Conservation (phyloP, 2,797 vertebrate genomes). For the Tangara arthus region DNA sequence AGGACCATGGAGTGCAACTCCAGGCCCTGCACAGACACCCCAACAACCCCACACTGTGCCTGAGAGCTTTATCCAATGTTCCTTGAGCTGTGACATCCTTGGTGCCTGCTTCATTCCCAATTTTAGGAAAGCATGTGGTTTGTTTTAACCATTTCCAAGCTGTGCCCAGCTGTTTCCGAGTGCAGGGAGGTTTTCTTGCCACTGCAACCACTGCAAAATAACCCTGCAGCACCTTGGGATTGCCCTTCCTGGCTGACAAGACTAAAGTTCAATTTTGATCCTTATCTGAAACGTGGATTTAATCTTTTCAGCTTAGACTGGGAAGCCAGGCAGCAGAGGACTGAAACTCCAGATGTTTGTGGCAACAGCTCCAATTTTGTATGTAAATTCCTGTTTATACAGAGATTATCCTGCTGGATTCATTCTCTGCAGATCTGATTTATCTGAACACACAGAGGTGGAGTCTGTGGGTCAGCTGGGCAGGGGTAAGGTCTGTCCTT, state of each 20-base stretch:
- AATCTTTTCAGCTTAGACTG: background rate
- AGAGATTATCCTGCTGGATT: background rate
- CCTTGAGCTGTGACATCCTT: background rate
- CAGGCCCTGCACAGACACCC: background rate
- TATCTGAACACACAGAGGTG: background rate
- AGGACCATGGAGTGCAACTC: background rate
- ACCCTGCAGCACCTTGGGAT: background rate
- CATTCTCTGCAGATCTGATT: background rate
- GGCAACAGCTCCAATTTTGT: background rate
- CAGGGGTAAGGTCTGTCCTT: background rate
- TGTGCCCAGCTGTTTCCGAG: background rate
- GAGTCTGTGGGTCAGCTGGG: fast-evolving
- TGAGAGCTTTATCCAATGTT: background rate
- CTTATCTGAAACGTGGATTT: background rate
- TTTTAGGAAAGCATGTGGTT: background rate
- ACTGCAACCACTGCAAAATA: fast-evolving
- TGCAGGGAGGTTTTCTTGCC: background rate
- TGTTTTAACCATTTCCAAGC: background rate
- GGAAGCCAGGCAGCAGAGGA: background rate
- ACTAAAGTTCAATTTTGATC: fast-evolving
- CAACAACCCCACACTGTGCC: background rate
- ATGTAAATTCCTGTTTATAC: background rate
- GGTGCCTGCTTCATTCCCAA: background rate
- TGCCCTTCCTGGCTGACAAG: background rate
- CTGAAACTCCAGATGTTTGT: background rate